phyloP scores from a whole-genome alignment of 2,113 vertebrate species.

The Aleadryas rufinucha region DNA sequence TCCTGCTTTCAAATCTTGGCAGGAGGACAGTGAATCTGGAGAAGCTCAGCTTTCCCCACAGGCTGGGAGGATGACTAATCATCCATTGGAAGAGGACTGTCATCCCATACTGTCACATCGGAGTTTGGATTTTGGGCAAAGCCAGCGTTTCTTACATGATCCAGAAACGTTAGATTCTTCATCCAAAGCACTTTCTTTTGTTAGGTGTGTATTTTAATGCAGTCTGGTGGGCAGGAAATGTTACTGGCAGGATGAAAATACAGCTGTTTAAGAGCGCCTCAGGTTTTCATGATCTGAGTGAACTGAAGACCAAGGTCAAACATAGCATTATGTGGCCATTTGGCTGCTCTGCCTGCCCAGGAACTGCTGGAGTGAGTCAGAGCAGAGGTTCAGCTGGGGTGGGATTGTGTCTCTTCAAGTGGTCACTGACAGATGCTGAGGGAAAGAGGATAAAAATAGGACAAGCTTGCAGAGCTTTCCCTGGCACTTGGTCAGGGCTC shows the following conservation, averaged over 20 bases:
- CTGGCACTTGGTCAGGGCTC: neutral
- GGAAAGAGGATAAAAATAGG: constrained; percentile 11
- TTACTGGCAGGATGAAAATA: neutral
- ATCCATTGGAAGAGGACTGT: constrained; percentile 84
- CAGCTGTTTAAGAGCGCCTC: rapidly evolving
- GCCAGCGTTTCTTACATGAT: constrained; percentile 89
- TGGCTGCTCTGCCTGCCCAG: neutral
- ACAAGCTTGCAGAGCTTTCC: neutral
- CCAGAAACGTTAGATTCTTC: constrained; percentile 83
- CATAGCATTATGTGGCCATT: neutral
- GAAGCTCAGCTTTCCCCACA: constrained; percentile 95
- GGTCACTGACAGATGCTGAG: neutral
- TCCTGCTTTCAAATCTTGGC: constrained; percentile 95
- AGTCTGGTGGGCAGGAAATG: neutral
- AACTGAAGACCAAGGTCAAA: neutral
- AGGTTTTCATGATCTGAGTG: neutral
- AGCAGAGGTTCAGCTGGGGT: neutral
- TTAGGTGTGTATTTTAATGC: constrained; percentile 73
- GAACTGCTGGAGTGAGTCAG: neutral
- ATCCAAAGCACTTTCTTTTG: constrained; percentile 85
- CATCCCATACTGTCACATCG: constrained; percentile 86
- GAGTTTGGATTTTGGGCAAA: constrained; percentile 92
- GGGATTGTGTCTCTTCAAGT: neutral
- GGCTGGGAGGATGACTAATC: constrained; percentile 91
- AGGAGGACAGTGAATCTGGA: constrained; percentile 89